Evolutionary conservation across 2,797 vertebrate species (phyloP), one percentile per base, ranked within the genome.

Genomic region (Crenuchus spilurus): DNA sequence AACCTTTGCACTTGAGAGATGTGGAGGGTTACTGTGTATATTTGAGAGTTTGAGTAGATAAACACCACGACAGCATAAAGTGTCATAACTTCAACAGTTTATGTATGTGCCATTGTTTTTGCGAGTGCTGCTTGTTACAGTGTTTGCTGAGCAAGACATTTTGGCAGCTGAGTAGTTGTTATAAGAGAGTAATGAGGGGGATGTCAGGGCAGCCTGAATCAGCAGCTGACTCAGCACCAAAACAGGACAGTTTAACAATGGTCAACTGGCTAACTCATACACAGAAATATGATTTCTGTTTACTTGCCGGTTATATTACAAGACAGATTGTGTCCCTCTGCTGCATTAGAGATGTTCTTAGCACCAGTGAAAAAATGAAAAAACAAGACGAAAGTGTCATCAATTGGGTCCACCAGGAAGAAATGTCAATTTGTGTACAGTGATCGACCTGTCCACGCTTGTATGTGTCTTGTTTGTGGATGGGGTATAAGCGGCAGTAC

Each of bases 401-500:
- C 52, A 55, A 30, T 11, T 52, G 49, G 49, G 26, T 22, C 49
- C 14, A 3, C 16, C 33, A 55, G 33, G 14, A 55, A n/a, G 2
- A 46, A 46, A 16, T 6, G 5, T 30, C 13, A 30, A 1, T 55
- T 13, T 55, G 52, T 18, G 16, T 33, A 6, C 55, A 10, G n/a
- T n/a, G 55, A 35, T 7, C 18, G 30, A n/a, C 31, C 2, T 22
- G 31, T 58, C 31, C n/a, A 35, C 11, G 10, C 85, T 82, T 83
- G 90, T 87, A 79, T 84, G 86, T 70, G 73, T 70, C 35, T 33
- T 14, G 18, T 26, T 8, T 52, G 10, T 65, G 20, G 9, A 16
- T 30, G 46, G 30, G n/a, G 8, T 52, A 16, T 49, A 39, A 68
- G 62, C 33, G 66, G 57, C 16, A 42, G 37, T 82, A 92, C 94